These are phyloP conservation scores for Catharus minimus DNA, from an alignment of 2,113 vertebrate species.

Conservation along the genomic window DNA sequence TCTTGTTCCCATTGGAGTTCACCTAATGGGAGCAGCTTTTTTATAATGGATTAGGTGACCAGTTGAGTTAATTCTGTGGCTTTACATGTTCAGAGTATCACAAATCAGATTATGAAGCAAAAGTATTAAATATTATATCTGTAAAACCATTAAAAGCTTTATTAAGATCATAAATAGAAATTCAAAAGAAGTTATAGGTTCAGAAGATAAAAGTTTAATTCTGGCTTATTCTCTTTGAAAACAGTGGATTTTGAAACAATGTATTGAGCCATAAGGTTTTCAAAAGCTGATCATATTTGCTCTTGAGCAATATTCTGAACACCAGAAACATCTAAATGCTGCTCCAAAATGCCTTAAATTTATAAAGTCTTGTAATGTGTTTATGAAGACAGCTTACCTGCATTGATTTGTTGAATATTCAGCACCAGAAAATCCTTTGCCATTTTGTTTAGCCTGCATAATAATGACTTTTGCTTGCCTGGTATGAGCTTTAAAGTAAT, in stretches of 20 bases:
- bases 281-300: not conserved
- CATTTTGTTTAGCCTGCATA: slow-evolving; percentile 55
- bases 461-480: slow-evolving; percentile 59
- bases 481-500: slow-evolving; percentile 65
- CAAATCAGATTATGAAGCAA: slow-evolving; percentile 11
- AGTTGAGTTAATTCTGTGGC: slow-evolving; percentile 7
- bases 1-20: not conserved
- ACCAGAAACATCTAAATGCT: not conserved
- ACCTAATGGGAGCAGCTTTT: not conserved
- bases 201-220: not conserved
- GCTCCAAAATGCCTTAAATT: not conserved
- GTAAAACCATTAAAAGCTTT: not conserved
- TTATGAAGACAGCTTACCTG: not conserved
- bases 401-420: slow-evolving; percentile 55
- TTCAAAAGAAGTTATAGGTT: not conserved
- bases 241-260: not conserved
- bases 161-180: slow-evolving; percentile 39
- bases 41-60: slow-evolving; percentile 31
- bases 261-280: not conserved
- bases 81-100: not conserved
- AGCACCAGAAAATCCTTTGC: slow-evolving; percentile 56
- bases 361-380: not conserved
- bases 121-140: not conserved
- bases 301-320: not conserved
- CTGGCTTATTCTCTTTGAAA: not conserved